Conservation (phyloP, 2,797 vertebrate species). For the Falco peregrinus region DNA sequence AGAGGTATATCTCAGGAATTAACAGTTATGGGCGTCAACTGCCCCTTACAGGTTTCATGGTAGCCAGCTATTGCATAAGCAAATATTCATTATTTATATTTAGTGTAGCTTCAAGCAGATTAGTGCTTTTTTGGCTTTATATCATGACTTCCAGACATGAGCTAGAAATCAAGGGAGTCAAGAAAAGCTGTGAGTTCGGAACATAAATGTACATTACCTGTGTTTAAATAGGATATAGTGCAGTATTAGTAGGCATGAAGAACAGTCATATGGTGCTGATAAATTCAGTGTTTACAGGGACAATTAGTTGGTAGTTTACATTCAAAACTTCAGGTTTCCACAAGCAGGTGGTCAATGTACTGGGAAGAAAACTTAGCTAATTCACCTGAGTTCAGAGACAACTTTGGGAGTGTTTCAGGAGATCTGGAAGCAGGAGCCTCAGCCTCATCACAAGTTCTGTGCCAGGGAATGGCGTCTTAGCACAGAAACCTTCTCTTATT, state of each 20-base stretch:
- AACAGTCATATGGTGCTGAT: not conserved
- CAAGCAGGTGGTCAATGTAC: not conserved
- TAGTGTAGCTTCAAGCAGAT: not conserved
- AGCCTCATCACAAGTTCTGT: not conserved
- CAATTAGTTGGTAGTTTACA: not conserved
- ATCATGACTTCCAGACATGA: not conserved
- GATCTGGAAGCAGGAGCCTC: not conserved
- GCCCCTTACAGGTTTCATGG: not conserved
- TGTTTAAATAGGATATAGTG: not conserved
- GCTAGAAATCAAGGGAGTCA: not conserved
- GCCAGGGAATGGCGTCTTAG: not conserved
- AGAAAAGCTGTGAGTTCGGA: not conserved
- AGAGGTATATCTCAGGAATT: not conserved
- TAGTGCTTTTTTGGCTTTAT: not conserved
- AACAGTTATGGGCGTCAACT: not conserved
- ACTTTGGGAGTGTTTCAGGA: not conserved
- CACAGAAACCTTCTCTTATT: not conserved
- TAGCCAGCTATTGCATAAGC: not conserved
- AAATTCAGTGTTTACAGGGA: not conserved
- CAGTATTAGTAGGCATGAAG: not conserved
- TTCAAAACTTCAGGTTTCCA: not conserved
- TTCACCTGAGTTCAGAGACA: not conserved
- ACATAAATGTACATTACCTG: not conserved
- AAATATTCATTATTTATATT: not conserved
- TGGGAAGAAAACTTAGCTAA: not conserved